These are phyloP conservation scores for Drosophila saltans DNA, from an alignment of 1,140 invertebrate species.

Conservation along the genomic window DNA sequence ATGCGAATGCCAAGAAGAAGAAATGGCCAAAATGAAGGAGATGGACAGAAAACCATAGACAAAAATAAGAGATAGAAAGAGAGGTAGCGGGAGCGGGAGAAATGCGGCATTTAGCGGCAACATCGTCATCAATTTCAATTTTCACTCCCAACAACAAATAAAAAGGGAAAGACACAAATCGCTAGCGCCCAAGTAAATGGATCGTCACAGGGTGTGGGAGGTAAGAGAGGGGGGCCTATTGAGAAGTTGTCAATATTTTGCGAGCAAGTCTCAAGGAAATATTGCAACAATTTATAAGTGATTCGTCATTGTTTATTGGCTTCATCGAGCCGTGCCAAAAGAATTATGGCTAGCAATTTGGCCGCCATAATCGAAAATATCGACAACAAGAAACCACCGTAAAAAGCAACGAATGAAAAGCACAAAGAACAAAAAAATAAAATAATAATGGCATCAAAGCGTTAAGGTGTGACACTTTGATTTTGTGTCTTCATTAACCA, in stretches of 20 bases:
- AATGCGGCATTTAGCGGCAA: conserved; percentile 29
- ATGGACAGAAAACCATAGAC: neutral
- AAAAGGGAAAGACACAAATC: neutral
- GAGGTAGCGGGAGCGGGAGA: neutral
- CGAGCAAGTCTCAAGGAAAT: conserved; percentile 50
- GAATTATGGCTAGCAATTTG: conserved; percentile 73
- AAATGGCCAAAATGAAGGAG: conserved; percentile 3
- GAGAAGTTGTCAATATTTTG: conserved; percentile 41
- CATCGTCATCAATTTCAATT: conserved; percentile 73
- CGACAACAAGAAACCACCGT: neutral
- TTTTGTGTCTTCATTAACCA: conserved; percentile 48
- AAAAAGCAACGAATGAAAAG: conserved; percentile 5
- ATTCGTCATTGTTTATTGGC: conserved; percentile 81
- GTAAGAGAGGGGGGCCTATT: neutral
- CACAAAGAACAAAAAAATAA: conserved; percentile 1
- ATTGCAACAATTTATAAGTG: conserved; percentile 80
- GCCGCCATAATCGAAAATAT: conserved; percentile 15
- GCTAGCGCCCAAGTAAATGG: neutral
- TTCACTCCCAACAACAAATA: conserved; percentile 41
- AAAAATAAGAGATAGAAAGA: neutral
- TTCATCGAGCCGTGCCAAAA: conserved; percentile 64
- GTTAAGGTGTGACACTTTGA: conserved; percentile 25
- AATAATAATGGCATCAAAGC: conserved; percentile 19
- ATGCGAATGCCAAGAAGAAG: neutral
- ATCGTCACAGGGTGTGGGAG: neutral